Evolutionary conservation across 2,888 invertebrate species (phyloP).

Genomic region (Coecobrya sp.): DNA sequence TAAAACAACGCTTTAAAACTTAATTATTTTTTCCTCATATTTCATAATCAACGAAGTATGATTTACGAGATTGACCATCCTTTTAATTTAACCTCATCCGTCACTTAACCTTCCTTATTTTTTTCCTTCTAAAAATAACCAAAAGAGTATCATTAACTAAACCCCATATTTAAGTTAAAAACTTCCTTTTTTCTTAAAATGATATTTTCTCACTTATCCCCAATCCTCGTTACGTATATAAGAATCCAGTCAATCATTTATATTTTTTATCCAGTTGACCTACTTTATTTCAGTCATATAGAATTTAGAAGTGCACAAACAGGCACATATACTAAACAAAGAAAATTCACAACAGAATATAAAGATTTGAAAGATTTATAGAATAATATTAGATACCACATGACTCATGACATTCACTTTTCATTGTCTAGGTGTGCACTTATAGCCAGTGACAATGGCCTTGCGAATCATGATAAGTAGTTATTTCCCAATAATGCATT

Average conservation of each 20-base stretch:
- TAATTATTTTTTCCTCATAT: background rate
- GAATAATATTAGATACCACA: background rate
- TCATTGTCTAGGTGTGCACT: background rate
- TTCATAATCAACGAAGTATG: slow-evolving; percentile 14
- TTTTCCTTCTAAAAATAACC: slow-evolving; percentile 6
- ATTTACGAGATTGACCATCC: background rate
- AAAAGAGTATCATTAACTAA: background rate
- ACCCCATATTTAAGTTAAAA: background rate
- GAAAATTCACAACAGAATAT: background rate
- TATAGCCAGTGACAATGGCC: background rate
- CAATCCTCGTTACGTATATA: background rate
- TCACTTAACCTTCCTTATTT: slow-evolving; percentile 28
- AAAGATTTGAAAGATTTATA: no score
- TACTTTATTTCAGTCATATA: background rate
- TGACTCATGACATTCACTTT: slow-evolving; percentile 8
- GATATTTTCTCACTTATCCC: background rate
- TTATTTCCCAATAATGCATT: background rate
- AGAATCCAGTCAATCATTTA: background rate
- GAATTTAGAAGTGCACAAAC: no score
- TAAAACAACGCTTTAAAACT: background rate
- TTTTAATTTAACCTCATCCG: no score
- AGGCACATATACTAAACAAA: no score
- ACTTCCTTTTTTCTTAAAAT: background rate
- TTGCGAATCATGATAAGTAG: background rate
- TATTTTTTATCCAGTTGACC: slow-evolving; percentile 61